A percentile compares a stretch with the other conserved stretches of the same genome.
phyloP scores from a whole-genome alignment of 1,140 invertebrate species.

The Formica exsecta region DNA sequence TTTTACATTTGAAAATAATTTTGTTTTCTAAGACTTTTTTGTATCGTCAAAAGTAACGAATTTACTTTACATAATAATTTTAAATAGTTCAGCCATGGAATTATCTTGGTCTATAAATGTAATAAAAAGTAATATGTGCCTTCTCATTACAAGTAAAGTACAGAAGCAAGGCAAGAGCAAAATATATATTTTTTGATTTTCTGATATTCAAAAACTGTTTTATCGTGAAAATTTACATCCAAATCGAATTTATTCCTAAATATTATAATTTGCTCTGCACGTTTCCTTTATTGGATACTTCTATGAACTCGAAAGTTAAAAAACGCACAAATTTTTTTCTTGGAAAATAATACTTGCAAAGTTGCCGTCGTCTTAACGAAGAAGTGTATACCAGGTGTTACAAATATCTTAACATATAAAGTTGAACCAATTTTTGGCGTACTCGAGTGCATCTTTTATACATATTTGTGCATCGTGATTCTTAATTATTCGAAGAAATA shows the following conservation, averaged over 20 bases:
- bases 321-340: not conserved
- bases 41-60: not conserved
- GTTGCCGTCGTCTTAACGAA: conserved; percentile 11
- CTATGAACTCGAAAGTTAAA: not conserved
- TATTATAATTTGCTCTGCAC: conserved; percentile 3
- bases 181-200: not conserved
- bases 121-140: not conserved
- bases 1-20: not conserved
- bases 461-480: too few relatives aligned
- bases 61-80: not conserved
- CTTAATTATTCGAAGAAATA: too few relatives aligned
- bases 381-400: not conserved
- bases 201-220: not conserved
- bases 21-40: not conserved
- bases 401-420: too few relatives aligned
- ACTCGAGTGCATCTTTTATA: not conserved
- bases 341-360: conserved; percentile 4
- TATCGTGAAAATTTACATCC: not conserved
- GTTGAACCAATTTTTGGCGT: too few relatives aligned
- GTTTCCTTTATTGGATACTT: not conserved
- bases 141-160: not conserved
- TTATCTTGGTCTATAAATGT: conserved; percentile 9
- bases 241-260: not conserved
- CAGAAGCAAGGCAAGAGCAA: not conserved
- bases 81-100: not conserved